A percentile compares a stretch with the other conserved stretches of the same genome.
phyloP scores from a whole-genome alignment of 2,888 invertebrate species.

The Ceriagrion tenellum region DNA sequence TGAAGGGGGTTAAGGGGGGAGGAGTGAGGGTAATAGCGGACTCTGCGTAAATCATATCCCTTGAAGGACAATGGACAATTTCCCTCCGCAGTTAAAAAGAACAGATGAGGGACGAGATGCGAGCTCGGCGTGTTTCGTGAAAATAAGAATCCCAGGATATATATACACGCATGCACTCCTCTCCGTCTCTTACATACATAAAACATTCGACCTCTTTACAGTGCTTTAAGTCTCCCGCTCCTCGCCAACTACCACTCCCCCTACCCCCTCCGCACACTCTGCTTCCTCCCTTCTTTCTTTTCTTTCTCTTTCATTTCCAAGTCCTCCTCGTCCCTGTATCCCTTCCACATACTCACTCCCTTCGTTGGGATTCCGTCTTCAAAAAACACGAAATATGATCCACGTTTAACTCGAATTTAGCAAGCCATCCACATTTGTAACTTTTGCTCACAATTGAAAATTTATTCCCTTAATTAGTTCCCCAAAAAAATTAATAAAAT shows the following conservation, averaged over 20 bases:
- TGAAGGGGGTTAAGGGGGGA: not conserved
- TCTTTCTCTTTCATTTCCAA: not conserved
- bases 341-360: not conserved
- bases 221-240: constrained; percentile 57
- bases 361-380: no score
- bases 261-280: not conserved
- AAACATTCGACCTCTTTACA: constrained; percentile 67
- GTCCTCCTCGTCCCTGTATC: no score
- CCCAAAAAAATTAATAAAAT: no score
- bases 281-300: not conserved
- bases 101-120: constrained; percentile 67
- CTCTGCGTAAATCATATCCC: constrained; percentile 63
- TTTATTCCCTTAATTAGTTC: no score
- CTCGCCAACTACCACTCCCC: not conserved
- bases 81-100: constrained; percentile 66
- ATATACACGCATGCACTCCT: constrained; percentile 67
- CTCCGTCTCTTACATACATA: constrained; percentile 59
- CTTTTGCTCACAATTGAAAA: no score
- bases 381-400: no score
- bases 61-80: constrained; percentile 67
- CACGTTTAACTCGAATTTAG: no score
- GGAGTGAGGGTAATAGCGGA: constrained; percentile 56
- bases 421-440: no score
- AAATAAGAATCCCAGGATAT: constrained; percentile 66
- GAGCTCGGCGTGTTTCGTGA: constrained; percentile 65